These are phyloP conservation scores for Solenodon paradoxus DNA, from an alignment of 2,113 vertebrate genomes.

Conservation along the genomic window DNA sequence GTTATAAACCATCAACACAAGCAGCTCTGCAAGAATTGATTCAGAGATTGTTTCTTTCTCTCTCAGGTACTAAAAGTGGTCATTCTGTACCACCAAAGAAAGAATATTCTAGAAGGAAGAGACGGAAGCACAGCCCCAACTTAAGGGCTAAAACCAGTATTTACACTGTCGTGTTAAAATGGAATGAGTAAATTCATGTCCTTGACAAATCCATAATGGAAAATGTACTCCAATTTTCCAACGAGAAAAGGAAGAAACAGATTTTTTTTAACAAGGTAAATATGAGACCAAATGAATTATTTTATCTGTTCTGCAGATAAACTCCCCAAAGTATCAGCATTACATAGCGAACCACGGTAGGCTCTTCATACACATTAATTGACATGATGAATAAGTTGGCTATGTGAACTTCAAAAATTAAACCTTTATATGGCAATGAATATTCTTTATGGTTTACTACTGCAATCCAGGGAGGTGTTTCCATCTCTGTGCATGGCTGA, in stretches of 20 bases:
- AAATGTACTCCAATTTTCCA: neutral
- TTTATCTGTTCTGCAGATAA: constrained; percentile 32
- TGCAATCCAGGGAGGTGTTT: neutral
- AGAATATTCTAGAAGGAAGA: neutral
- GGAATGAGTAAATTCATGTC: neutral
- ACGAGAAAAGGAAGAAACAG: neutral
- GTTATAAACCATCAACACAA: neutral
- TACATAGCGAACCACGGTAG: constrained; percentile 1
- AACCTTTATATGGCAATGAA: constrained; percentile 51
- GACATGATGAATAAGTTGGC: neutral
- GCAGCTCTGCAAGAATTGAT: neutral
- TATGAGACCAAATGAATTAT: neutral
- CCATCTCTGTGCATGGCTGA: neutral
- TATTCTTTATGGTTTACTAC: constrained; percentile 31
- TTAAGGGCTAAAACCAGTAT: neutral
- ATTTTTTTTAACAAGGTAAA: constrained; percentile 45
- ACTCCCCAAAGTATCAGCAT: neutral
- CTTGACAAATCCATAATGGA: neutral
- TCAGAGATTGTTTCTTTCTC: neutral
- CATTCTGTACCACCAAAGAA: neutral
- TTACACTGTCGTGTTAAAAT: neutral
- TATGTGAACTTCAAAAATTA: constrained; percentile 63
- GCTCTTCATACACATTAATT: constrained; percentile 51
- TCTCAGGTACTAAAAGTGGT: neutral
- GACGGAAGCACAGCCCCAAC: neutral